Conservation (phyloP, 1,140 invertebrate genomes). For the Drosophila orosa region DNA sequence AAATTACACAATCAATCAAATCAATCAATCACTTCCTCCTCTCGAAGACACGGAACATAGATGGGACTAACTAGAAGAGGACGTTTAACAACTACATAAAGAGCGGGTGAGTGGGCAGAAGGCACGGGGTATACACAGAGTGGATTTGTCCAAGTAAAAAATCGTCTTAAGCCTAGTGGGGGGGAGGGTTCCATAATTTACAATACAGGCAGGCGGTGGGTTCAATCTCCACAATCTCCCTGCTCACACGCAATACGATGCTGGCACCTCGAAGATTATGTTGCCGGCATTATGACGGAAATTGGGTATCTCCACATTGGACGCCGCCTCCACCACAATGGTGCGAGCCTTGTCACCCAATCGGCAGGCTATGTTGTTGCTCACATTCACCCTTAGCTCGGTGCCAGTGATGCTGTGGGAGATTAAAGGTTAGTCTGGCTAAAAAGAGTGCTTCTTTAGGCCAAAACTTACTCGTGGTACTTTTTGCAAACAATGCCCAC, state of each 20-base stretch:
- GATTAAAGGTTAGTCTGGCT: neutral
- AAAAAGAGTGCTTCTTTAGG: fast-evolving
- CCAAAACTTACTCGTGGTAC: conserved; percentile 89
- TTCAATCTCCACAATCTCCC: neutral
- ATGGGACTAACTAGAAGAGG: conserved; percentile 36
- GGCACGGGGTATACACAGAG: conserved; percentile 62
- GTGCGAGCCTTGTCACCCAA: conserved; percentile 73
- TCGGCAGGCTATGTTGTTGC: conserved; percentile 69
- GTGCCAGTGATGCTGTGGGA: conserved; percentile 59
- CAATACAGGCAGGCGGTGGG: conserved; percentile 26
- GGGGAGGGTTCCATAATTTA: conserved; percentile 55
- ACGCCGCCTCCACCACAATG: conserved; percentile 72
- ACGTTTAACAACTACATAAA: conserved; percentile 39
- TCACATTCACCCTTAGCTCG: conserved; percentile 80
- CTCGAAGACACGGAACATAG: conserved; percentile 34
- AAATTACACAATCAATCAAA: conserved; percentile 34
- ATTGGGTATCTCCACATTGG: conserved; percentile 75
- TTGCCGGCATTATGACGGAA: conserved; percentile 70
- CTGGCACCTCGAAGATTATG: conserved; percentile 83
- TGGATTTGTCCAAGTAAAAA: conserved; percentile 24
- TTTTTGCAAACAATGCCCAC: conserved; percentile 92
- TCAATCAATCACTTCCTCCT: conserved; percentile 16
- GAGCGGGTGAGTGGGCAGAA: conserved; percentile 32
- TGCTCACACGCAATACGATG: conserved; percentile 72
- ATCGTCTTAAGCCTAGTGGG: conserved; percentile 33